These are phyloP conservation scores for Sclerodermus sp. DNA, from an alignment of 2,888 invertebrate species.

Conservation along the genomic window DNA sequence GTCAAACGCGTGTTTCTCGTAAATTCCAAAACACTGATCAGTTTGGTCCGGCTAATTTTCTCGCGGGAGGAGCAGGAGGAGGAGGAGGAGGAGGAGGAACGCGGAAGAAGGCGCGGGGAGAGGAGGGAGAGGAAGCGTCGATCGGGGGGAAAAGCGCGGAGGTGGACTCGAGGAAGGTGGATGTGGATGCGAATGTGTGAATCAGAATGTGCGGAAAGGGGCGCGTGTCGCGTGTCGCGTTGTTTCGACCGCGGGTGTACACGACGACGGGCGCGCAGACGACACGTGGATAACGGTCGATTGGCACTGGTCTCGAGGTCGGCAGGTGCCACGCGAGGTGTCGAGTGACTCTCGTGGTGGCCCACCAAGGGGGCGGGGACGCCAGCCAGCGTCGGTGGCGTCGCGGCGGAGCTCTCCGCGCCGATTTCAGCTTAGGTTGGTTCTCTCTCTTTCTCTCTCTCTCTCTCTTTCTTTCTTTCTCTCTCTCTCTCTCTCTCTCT, in stretches of 20 bases:
- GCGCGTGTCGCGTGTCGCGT: neutral
- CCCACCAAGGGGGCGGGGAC: neutral
- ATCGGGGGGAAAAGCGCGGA: neutral
- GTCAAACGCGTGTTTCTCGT: too few relatives aligned
- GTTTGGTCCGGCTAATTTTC: too few relatives aligned
- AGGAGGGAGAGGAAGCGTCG: too few relatives aligned
- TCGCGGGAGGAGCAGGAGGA: neutral
- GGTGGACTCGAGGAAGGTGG: neutral
- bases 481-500: slow-evolving; percentile 4
- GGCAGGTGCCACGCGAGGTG: slow-evolving; percentile 13
- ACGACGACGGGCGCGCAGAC: neutral
- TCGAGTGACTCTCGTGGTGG: slow-evolving; percentile 6
- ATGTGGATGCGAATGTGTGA: neutral
- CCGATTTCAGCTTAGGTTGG: neutral
- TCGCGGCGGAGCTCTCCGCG: neutral
- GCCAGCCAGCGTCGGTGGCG: slow-evolving; percentile 12
- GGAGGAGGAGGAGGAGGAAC: too few relatives aligned
- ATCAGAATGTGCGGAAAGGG: neutral
- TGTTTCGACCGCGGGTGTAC: neutral
- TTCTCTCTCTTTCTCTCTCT: slow-evolving; percentile 1
- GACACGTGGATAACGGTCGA: neutral
- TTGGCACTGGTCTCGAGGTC: slow-evolving; percentile 11
- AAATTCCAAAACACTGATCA: too few relatives aligned
- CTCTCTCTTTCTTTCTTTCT: slow-evolving; percentile 3
- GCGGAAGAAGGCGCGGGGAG: too few relatives aligned